Conservation (phyloP, 2,888 invertebrate species). For the Drosophila diplacantha region DNA sequence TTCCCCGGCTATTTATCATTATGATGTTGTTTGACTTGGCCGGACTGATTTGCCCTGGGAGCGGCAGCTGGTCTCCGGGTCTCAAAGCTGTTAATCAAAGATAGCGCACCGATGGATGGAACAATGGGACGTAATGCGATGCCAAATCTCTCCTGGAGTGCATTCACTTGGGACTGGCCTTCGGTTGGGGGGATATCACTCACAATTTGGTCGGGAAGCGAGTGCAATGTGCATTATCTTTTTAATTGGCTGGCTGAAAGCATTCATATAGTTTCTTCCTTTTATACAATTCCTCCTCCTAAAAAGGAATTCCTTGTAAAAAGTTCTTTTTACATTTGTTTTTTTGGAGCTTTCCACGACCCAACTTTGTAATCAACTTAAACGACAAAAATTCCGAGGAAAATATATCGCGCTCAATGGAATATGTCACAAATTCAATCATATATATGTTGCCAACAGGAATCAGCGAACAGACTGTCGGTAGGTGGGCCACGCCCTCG, state of each 20-base stretch:
- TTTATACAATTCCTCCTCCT: too few species aligned
- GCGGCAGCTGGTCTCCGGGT: constrained; percentile 48
- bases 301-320: background rate
- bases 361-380: background rate
- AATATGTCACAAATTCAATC: constrained; percentile 3
- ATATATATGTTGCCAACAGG: background rate
- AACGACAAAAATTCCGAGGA: background rate
- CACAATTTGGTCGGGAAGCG: constrained; percentile 11
- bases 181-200: constrained; percentile 10
- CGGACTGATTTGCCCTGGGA: constrained; percentile 61
- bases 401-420: background rate
- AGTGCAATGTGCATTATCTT: constrained; percentile 7
- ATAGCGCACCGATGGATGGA: constrained; percentile 18
- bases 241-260: background rate
- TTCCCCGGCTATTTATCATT: constrained; percentile 64
- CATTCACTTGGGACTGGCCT: constrained; percentile 2
- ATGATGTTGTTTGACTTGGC: constrained; percentile 58
- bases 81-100: constrained; percentile 67
- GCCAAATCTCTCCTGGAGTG: constrained; percentile 15
- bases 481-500: constrained; percentile 1
- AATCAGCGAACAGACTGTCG: background rate
- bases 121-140: constrained; percentile 17
- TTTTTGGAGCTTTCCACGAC: background rate
- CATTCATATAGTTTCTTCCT: constrained; percentile 7
- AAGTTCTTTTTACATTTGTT: background rate